These are phyloP conservation scores for Spheniscus humboldti DNA, from an alignment of 2,797 vertebrate genomes.

Conservation along the genomic window DNA sequence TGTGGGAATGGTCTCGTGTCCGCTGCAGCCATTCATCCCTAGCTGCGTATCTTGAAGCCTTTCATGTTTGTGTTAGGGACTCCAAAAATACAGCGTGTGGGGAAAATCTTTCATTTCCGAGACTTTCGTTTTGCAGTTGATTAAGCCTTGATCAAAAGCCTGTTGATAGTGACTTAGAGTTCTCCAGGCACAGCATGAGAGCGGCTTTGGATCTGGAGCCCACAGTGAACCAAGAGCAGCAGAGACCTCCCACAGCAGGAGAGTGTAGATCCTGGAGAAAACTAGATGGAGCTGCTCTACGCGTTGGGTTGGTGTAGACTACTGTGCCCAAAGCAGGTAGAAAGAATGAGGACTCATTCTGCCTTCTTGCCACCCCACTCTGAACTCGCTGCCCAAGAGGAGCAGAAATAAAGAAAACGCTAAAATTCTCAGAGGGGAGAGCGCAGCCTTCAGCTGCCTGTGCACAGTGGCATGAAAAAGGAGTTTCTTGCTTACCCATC, in stretches of 20 bases:
- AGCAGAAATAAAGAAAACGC: not conserved
- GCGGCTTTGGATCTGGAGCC: not conserved
- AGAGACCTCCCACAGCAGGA: not conserved
- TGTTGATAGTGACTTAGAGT: not conserved
- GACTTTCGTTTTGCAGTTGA: not conserved
- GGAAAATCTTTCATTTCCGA: not conserved
- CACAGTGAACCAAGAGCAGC: not conserved
- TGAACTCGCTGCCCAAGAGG: not conserved
- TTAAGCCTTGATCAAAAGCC: not conserved
- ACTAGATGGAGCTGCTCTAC: not conserved
- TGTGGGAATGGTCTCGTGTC: not conserved
- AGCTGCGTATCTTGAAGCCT: not conserved
- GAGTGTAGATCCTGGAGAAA: not conserved
- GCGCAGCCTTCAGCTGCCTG: not conserved
- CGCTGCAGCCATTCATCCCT: not conserved
- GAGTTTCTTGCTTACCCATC: not conserved
- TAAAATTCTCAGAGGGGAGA: not conserved
- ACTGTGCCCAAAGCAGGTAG: not conserved
- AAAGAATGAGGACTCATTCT: not conserved
- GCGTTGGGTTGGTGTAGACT: too few relatives aligned
- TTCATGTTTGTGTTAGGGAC: not conserved
- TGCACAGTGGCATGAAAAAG: not conserved
- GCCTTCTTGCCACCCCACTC: not conserved
- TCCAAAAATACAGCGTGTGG: not conserved
- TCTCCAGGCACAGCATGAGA: not conserved